Percentiles rank a stretch among this genome's conserved stretches.
Evolutionary conservation across 2,113 vertebrate genomes (phyloP).

Genomic region (Notechis scutatus): DNA sequence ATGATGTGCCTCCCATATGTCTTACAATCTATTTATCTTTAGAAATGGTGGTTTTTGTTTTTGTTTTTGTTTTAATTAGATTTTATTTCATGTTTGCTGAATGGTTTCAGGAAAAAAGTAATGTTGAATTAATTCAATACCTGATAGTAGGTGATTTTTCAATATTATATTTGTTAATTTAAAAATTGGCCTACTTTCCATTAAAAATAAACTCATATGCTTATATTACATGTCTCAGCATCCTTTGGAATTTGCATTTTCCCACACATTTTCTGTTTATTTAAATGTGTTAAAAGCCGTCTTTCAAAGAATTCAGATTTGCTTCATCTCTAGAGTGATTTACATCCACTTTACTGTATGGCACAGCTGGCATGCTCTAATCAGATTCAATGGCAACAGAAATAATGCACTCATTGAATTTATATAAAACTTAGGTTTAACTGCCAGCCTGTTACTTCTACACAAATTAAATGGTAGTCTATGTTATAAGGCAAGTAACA

Average conservation of each 20-base stretch:
- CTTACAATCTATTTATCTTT: neutral
- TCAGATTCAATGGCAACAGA: constrained; percentile 43
- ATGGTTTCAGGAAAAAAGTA: neutral
- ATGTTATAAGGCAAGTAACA: constrained; percentile 31
- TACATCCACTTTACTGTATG: constrained; percentile 51
- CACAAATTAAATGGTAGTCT: neutral
- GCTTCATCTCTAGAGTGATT: constrained; percentile 63
- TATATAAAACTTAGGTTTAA: constrained; percentile 30
- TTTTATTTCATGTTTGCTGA: neutral
- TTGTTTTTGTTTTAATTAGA: neutral
- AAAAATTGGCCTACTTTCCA: neutral
- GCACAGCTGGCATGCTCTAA: constrained; percentile 51
- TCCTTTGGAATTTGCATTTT: constrained; percentile 35
- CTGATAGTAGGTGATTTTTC: neutral
- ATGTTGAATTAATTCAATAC: neutral
- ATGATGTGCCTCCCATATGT: neutral
- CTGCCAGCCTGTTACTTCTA: neutral
- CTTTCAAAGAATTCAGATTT: constrained; percentile 54
- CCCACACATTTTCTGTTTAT: neutral
- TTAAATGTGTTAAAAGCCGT: constrained; percentile 45
- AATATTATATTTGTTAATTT: neutral
- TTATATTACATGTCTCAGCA: constrained; percentile 45
- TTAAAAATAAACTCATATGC: constrained; percentile 11
- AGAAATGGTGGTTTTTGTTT: neutral
- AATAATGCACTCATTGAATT: neutral